Base-by-base conservation (phyloP, 2,888 invertebrate genomes). In the Nemapogon koenigi region DNA sequence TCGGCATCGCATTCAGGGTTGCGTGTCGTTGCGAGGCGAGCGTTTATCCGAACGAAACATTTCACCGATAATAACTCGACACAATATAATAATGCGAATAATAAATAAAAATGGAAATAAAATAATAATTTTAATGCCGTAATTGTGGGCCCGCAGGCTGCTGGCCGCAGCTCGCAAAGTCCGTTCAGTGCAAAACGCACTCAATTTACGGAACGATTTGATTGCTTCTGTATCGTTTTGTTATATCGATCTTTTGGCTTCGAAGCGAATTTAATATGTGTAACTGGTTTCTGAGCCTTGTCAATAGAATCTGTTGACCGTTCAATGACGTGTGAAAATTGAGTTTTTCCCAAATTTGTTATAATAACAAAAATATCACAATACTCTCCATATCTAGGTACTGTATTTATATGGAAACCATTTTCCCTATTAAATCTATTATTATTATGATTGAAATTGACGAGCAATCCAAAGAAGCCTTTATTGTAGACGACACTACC, bases 51-150 rank as follows among this genome's bases (percentile, higher is more conserved):
- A 75, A 76, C 76, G 76, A 76, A 78, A 70, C 76, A 73, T 78
- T 78, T 78, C 76, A 64, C 73, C 75, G 72, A 76, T 78, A 78
- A 76, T 78, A 73, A 78, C 75, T 72, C 75, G 70, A 73, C 75
- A 75, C 73, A 78, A 78, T 76, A 76, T 76, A 78, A 78, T 78
- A 76, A 78, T 76, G 73, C 76, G 75, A 78, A 78, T 76, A 78
- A 78, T 78, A 76, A 75, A 75, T 75, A 76, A 76, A 76, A 76
- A 75, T 71, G 65, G 66, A 78, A 76, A 75, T 75, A 76, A 75
- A 78, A 75, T 78, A 71, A 72, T 72, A 76, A 73, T 75, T 75
- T 76, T 72, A 76, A 76, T 75, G 69, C 62, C 72, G 75, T 75
- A 76, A 76, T 78, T 76, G 72, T 51, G 62, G 66, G 69, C 75